A percentile compares a stretch with the other conserved stretches of the same genome.
These are phyloP conservation scores for Gallinago nigripennis DNA, from an alignment of 2,797 vertebrate species.

Conservation along the genomic window DNA sequence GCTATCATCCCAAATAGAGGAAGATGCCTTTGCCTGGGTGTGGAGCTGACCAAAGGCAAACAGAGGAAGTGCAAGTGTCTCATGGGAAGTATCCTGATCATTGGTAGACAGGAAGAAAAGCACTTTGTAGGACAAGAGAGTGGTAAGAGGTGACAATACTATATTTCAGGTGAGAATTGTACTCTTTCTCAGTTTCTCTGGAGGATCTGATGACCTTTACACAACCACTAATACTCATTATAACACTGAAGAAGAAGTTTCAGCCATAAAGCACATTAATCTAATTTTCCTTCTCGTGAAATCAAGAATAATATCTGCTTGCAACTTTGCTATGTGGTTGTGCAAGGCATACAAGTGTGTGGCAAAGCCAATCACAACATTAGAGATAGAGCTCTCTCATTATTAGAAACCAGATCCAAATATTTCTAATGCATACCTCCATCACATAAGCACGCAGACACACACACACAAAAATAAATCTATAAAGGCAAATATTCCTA, in stretches of 20 bases:
- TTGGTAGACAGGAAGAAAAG: neutral
- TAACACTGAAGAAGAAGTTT: neutral
- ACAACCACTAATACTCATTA: neutral
- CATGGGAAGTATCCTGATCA: neutral
- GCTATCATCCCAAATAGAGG: neutral
- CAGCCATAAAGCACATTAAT: neutral
- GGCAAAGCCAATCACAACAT: conserved; percentile 2
- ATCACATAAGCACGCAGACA: neutral
- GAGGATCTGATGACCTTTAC: neutral
- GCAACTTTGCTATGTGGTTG: neutral
- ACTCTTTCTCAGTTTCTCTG: neutral
- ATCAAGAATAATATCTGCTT: neutral
- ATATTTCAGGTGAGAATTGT: neutral
- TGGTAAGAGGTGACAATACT: neutral
- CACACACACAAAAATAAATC: neutral
- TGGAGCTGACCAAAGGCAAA: neutral
- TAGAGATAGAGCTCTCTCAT: neutral
- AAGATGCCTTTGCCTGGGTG: neutral
- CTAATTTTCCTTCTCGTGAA: neutral
- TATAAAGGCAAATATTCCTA: neutral
- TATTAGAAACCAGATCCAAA: neutral
- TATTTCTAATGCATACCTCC: neutral
- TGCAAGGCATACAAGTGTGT: neutral
- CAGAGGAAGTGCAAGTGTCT: neutral
- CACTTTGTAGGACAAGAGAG: neutral